Percentiles rank a stretch among this genome's conserved stretches.
Evolutionary conservation across 1,140 invertebrate species (phyloP).

Genomic region (Brachionus rotundiformis): DNA sequence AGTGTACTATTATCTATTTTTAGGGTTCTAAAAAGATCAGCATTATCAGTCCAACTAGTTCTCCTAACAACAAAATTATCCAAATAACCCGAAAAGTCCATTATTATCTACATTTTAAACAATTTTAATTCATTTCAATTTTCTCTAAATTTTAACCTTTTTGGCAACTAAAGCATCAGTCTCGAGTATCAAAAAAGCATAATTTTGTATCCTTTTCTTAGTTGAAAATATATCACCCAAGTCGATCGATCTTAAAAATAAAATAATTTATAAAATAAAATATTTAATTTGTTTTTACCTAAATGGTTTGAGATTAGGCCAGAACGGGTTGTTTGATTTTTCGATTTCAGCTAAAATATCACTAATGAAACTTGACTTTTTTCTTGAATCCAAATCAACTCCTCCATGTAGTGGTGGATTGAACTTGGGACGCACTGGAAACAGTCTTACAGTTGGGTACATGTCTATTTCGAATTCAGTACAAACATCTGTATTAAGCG

Average conservation of each 20-base stretch:
- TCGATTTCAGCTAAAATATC: neutral
- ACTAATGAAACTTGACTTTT: neutral
- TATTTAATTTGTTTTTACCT: neutral
- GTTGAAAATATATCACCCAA: neutral
- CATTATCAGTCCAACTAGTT: neutral
- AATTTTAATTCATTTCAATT: neutral
- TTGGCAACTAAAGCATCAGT: neutral
- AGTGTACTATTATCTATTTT: neutral
- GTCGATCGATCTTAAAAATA: neutral
- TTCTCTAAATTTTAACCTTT: neutral
- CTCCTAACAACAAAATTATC: neutral
- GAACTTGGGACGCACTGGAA: neutral
- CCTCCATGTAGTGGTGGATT: neutral
- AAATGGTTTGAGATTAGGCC: neutral
- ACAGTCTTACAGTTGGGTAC: conserved; percentile 54
- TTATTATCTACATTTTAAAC: neutral
- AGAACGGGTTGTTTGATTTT: neutral
- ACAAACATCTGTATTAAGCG: conserved; percentile 55
- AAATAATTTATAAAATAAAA: neutral
- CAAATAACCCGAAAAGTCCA: conserved; percentile 28
- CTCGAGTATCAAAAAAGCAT: conserved; percentile 34
- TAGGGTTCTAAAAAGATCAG: neutral
- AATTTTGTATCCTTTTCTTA: neutral
- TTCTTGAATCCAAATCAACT: neutral
- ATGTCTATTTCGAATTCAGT: conserved; percentile 54